Conservation (phyloP, 2,113 vertebrate genomes). For the Barnardius zonarius region DNA sequence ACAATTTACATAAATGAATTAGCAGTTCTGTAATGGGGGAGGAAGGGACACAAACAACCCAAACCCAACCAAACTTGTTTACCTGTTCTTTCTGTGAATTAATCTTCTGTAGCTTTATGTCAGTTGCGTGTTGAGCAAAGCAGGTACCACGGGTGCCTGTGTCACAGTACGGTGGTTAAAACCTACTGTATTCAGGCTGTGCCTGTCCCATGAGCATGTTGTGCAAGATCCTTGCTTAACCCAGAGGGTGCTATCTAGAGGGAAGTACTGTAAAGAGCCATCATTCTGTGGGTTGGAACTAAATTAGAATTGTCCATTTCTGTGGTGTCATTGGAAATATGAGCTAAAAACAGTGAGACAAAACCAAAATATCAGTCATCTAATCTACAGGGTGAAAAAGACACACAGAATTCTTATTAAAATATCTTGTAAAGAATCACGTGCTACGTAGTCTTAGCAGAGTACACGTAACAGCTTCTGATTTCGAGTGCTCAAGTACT, state of each 20-base stretch:
- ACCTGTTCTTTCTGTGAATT: background rate
- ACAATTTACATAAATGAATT: background rate
- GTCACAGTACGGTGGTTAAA: background rate
- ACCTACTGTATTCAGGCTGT: background rate
- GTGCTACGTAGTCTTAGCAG: background rate
- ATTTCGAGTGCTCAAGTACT: background rate
- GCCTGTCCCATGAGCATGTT: fast-evolving
- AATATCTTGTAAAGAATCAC: background rate
- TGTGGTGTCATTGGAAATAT: background rate
- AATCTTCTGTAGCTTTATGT: background rate
- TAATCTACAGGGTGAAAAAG: background rate
- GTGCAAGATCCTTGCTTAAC: fast-evolving
- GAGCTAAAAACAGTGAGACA: background rate
- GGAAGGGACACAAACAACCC: background rate
- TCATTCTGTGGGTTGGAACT: background rate
- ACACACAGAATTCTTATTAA: background rate
- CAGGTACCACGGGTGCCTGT: background rate
- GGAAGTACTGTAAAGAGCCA: background rate
- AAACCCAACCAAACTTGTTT: background rate
- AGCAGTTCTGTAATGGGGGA: background rate
- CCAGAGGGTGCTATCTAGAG: background rate
- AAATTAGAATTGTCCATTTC: background rate
- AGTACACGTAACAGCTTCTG: background rate
- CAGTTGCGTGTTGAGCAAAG: background rate
- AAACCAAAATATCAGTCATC: background rate